Conservation (phyloP, 1,140 invertebrate species). For the Plectus sambesii region DNA sequence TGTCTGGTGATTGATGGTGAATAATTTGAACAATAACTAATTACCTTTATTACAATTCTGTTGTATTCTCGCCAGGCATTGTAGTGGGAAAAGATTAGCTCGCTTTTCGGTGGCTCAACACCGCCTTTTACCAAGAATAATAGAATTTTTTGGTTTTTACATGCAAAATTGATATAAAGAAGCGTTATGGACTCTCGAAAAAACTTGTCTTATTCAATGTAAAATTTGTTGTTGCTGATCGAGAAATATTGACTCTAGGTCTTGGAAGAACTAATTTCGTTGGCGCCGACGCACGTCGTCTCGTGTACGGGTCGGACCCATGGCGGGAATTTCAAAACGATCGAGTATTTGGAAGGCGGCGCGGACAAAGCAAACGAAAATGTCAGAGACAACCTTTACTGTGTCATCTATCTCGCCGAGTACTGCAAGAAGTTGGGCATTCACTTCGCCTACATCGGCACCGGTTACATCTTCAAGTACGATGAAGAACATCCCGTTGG, state of each 20-base stretch:
- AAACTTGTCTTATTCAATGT: no score
- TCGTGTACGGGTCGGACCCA: slow-evolving; percentile 43
- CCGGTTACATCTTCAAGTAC: slow-evolving; percentile 43
- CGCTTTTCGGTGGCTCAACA: no score
- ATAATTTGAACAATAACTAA: no score
- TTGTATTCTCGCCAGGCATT: no score
- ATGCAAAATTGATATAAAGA: no score
- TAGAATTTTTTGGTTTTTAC: no score
- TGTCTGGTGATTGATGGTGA: no score
- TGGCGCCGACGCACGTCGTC: slow-evolving; percentile 37
- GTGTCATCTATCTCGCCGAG: slow-evolving; percentile 29
- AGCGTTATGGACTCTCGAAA: no score
- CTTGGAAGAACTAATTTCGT: slow-evolving; percentile 23
- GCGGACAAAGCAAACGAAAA: slow-evolving; percentile 39
- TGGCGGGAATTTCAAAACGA: slow-evolving; percentile 38
- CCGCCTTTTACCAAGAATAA: no score
- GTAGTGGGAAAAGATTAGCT: no score
- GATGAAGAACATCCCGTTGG: slow-evolving; percentile 41
- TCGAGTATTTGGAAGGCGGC: slow-evolving; percentile 44
- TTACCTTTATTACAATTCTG: no score
- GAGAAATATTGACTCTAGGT: slow-evolving; percentile 7
- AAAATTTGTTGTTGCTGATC: background rate
- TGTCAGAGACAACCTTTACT: slow-evolving; percentile 40
- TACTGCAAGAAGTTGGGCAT: slow-evolving; percentile 34
- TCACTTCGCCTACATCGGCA: slow-evolving; percentile 43